Base-by-base conservation (phyloP, 1,140 invertebrate genomes). In the Eriocheir sinensis region DNA sequence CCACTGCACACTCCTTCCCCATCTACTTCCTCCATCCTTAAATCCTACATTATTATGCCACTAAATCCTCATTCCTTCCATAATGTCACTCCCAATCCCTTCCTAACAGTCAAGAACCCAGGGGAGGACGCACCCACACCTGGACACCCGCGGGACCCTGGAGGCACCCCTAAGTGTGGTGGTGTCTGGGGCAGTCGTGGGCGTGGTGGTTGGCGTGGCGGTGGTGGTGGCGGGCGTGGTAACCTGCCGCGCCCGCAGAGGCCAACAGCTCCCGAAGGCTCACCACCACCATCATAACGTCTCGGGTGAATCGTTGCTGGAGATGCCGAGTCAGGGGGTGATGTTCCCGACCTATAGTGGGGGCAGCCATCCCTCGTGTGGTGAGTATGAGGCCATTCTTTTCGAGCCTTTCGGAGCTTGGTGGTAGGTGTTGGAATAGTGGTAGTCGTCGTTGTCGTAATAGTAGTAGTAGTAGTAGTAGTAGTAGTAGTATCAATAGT, bases 211-310 rank as follows among this genome's bases (percentile, higher is more conserved):
- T 40, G 93, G 93, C 72, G 89, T 94, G 36, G 93, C 93, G 6
- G 89, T 91, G 60, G 93, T 94, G 30, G 93, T 94, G 44, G 93
- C 93, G n/a, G 93, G 79, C 41, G 93, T 94, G 32, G 93, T 94
- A 30, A 86, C 89, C 89, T 94, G 93, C 44, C 53, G 93, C n/a
- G 93, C 93, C 9, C 89, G 89, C 6, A 40, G 89, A 3, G 60
- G 41, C 32, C 89, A 85, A 41, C 30, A 38, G 30, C 15, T 94
- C 93, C 8, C 93, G 2, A 94, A 94, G 44, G 38, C 72, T 9
- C 80, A 91, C 32, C 92, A 93, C 21, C 81, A 93, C 8, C 89
- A 94, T 3, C 79, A 94, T 34, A 72, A 89, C 12, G 60, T 44
- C 9, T 94, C 93, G 0, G 53, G 79, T 32, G 80, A 94, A 40